Base-by-base conservation (phyloP, 2,113 vertebrate species). In the Silurus asotus region DNA sequence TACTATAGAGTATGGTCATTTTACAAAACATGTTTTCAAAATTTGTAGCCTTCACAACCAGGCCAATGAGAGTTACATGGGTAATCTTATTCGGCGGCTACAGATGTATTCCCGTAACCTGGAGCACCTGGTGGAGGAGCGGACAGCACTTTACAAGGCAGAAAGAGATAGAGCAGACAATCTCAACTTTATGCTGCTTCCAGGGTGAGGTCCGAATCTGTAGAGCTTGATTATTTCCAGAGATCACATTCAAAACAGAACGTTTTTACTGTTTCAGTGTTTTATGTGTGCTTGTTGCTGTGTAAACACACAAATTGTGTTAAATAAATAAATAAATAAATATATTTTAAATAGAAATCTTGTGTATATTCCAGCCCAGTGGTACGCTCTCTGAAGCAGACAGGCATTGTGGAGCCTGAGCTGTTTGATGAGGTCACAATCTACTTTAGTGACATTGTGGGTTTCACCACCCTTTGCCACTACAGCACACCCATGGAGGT, bases 401-500 rank as follows among this genome's bases (percentile, higher is more conserved):
- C 94, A 0, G 97, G 97, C 2, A 87, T 89, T 4, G 98, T 99
- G 91, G 96, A 98, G 90, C 96, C 98, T 5, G 98, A 99, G 92
- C 93, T 99, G 8, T 99, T 97, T 76, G 96, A 99, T 45, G 97
- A 98, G 90, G 98, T 99, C 80, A 98, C 97, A 0, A 95, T 99
- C 87, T 99, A 99, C 92, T 99, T 99, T 95, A 99, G 98, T 67
- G 98, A 99, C 93, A 98, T 99, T 5, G 98, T 99, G 11, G 98
- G 97, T 20, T 99, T 99, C 92, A 99, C 98, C 83, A 98, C 97
- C 0, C 95, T 99, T 90, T 99, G 98, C 94, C 97, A 97, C 91
- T 98, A 98, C 93, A 99, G 98, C 94, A 97, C 96, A 0, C 98
- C 98, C 55, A 99, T 99, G 96, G 98, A 99, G 86, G 98, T 99